Evolutionary conservation across 2,797 vertebrate species (phyloP).

Genomic region (Sciurus vulgaris): DNA sequence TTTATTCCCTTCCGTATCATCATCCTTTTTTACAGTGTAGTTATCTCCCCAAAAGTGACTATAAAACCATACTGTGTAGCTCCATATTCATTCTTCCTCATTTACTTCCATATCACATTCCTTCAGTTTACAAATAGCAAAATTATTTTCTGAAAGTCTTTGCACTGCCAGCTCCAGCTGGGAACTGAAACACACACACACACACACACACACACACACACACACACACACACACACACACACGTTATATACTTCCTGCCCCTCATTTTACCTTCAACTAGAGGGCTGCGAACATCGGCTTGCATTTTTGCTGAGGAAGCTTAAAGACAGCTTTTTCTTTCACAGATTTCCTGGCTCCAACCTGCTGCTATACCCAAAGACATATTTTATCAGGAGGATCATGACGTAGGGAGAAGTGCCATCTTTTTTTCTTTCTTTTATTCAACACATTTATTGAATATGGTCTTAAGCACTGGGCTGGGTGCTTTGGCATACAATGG

Average conservation of each 20-base stretch:
- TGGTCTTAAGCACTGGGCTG: background rate
- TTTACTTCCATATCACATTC: constrained; percentile 63
- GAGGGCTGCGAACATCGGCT: constrained; percentile 35
- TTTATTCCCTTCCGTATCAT: constrained; percentile 53
- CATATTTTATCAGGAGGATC: constrained; percentile 31
- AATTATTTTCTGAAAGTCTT: constrained; percentile 73
- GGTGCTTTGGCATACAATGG: background rate
- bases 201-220: too few relatives aligned
- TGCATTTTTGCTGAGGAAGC: constrained; percentile 65
- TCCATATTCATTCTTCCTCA: constrained; percentile 31
- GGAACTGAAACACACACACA: background rate
- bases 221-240: too few relatives aligned
- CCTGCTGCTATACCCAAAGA: constrained; percentile 15
- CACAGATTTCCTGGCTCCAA: constrained; percentile 40
- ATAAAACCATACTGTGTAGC: background rate
- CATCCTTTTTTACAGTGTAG: background rate
- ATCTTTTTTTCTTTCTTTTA: background rate
- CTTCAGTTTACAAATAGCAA: constrained; percentile 72
- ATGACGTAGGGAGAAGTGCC: background rate
- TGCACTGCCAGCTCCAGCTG: constrained; percentile 13
- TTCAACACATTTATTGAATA: background rate
- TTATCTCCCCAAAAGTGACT: constrained; percentile 45
- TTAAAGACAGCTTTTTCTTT: constrained; percentile 32
- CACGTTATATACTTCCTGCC: constrained; percentile 57
- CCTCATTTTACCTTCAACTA: constrained; percentile 59